phyloP scores from a whole-genome alignment of 2,797 vertebrate genomes.

The Sebastes vulpes region DNA sequence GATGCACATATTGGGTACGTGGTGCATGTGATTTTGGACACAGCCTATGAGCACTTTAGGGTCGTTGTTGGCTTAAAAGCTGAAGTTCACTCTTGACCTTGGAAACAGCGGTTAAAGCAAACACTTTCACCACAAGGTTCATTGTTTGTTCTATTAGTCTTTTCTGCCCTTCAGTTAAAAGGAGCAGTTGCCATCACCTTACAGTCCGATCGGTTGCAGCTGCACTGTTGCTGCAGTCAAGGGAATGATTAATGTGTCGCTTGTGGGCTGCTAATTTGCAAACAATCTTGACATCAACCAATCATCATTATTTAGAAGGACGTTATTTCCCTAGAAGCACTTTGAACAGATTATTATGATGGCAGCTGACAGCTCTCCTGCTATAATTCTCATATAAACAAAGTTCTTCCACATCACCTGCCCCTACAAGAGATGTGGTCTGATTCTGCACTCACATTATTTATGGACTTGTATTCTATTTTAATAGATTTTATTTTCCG shows the following conservation, averaged over 20 bases:
- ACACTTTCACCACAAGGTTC: neutral
- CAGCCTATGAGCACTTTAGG: neutral
- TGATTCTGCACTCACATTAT: neutral
- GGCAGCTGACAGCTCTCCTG: neutral
- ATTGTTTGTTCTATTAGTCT: neutral
- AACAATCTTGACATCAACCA: slow-evolving; percentile 9
- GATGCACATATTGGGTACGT: too few relatives aligned
- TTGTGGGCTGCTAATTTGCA: slow-evolving; percentile 1
- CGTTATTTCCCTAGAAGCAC: neutral
- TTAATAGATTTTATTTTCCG: neutral
- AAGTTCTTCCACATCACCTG: neutral
- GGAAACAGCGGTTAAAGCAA: neutral
- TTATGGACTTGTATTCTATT: neutral
- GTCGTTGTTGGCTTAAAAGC: neutral
- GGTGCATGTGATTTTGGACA: too few relatives aligned
- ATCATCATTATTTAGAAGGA: neutral
- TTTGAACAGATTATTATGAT: neutral
- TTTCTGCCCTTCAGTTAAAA: neutral
- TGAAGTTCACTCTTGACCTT: neutral
- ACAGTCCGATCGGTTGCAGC: neutral
- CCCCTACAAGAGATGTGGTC: neutral
- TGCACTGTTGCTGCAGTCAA: neutral
- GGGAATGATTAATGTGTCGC: neutral
- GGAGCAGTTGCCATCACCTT: neutral
- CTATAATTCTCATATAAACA: neutral